These are phyloP conservation scores for Ceramica pisi DNA, from an alignment of 2,888 invertebrate species.

Conservation along the genomic window DNA sequence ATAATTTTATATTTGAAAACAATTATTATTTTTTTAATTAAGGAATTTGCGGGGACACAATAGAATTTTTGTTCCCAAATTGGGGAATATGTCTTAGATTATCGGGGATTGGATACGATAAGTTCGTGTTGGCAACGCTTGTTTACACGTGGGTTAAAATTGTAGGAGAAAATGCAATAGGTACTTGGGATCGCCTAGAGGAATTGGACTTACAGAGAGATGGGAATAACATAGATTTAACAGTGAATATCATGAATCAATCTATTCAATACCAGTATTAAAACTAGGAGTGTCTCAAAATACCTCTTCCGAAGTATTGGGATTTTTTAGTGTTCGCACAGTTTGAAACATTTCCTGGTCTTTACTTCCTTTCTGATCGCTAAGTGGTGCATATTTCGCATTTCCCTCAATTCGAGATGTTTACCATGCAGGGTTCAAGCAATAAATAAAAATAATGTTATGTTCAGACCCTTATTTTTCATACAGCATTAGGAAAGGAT, in stretches of 20 bases:
- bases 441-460: slow-evolving; percentile 44
- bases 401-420: slow-evolving; percentile 1
- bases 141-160: no score
- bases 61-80: no score
- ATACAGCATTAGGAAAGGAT: slow-evolving; percentile 26
- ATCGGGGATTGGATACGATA: no score
- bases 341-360: background rate
- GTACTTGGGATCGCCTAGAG: background rate
- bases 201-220: background rate
- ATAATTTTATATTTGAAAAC: no score
- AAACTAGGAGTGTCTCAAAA: background rate
- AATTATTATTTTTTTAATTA: no score
- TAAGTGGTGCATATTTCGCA: background rate
- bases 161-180: no score
- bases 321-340: background rate
- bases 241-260: no score
- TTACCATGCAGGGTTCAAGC: background rate
- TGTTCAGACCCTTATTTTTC: slow-evolving; percentile 53
- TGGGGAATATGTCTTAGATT: no score
- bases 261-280: no score
- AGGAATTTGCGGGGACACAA: no score
- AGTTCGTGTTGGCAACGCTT: no score
- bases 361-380: background rate
- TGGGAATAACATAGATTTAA: background rate
- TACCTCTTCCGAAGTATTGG: background rate